A percentile compares a stretch with the other conserved stretches of the same genome.
Evolutionary conservation across 2,113 vertebrate species (phyloP).

Genomic region (Sus scrofa): T2T-Sscrofa CM000826.6:32656501-32657000

Average conservation of each 20-base stretch:
- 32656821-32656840: no score
- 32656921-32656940: no score
- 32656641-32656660: background rate
- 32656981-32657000: no score
- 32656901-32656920: no score
- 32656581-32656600: background rate
- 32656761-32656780: background rate
- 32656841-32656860: no score
- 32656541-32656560: background rate
- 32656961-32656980: no score
- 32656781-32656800: background rate
- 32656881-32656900: no score
- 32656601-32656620: background rate
- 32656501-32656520: background rate
- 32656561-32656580: background rate
- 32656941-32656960: no score
- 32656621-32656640: background rate
- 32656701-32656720: background rate
- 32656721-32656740: background rate
- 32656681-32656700: background rate
- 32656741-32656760: background rate
- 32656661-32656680: background rate
- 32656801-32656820: background rate
- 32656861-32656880: no score
- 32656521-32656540: background rate